These are phyloP conservation scores for Melipona bicolor DNA, from an alignment of 2,888 invertebrate genomes.

Conservation along the genomic window DNA sequence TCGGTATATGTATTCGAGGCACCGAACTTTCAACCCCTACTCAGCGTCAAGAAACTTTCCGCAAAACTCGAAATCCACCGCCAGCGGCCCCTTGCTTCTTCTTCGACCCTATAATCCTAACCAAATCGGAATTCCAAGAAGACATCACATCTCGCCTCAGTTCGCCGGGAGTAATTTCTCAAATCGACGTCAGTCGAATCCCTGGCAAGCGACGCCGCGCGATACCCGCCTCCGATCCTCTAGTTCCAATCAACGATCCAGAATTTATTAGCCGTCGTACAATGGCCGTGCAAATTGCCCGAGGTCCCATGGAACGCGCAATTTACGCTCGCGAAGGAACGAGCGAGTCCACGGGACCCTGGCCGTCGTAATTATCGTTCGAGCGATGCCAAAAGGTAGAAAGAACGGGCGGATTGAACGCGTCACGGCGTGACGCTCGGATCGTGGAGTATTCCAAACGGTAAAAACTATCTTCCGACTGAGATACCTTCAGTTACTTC, in stretches of 20 bases:
- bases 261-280: slow-evolving; percentile 50
- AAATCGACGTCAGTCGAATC: slow-evolving; percentile 8
- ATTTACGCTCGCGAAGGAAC: slow-evolving; percentile 34
- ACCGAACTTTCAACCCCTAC: neutral
- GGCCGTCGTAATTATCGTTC: slow-evolving; percentile 46
- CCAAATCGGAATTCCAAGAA: slow-evolving; percentile 4
- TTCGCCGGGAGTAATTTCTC: slow-evolving; percentile 2
- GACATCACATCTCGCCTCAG: neutral
- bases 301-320: slow-evolving; percentile 25
- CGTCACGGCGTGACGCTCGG: neutral
- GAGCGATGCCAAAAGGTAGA: neutral
- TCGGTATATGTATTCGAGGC: neutral
- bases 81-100: neutral
- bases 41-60: neutral
- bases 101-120: neutral
- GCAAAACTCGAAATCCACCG: neutral
- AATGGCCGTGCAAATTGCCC: slow-evolving; percentile 43
- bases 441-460: no score
- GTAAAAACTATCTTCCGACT: no score
- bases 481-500: no score
- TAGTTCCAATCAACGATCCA: slow-evolving; percentile 28
- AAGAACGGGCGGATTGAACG: no score
- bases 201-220: neutral
- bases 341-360: neutral
- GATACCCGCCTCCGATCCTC: neutral